Evolutionary conservation across 2,113 vertebrate species (phyloP).

Genomic region (Mustela lutreola): DNA sequence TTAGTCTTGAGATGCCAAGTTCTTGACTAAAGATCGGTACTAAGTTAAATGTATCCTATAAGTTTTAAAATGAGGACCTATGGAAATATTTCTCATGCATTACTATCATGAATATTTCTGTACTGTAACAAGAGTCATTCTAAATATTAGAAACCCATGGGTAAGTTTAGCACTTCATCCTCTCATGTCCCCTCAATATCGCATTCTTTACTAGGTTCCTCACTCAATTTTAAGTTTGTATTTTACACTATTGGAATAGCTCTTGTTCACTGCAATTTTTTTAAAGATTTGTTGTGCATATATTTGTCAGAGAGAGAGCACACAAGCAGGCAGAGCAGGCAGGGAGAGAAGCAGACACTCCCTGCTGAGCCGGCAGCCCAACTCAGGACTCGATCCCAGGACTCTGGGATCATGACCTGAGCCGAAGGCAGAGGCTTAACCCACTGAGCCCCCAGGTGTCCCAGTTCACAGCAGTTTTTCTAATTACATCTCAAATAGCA

Average conservation of each 20-base stretch:
- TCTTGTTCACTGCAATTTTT: neutral
- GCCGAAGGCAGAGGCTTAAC: too few species aligned
- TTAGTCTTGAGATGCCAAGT: neutral
- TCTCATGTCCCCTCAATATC: neutral
- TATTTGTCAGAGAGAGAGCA: neutral
- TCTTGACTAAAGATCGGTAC: neutral
- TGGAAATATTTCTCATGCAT: neutral
- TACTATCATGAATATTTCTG: neutral
- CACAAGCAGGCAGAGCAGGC: neutral
- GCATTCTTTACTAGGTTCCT: neutral
- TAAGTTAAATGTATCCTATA: neutral
- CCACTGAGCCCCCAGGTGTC: too few species aligned
- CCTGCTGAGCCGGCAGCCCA: fast-evolving
- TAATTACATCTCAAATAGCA: neutral
- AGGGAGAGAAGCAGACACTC: neutral
- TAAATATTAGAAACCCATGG: neutral
- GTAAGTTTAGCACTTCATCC: neutral
- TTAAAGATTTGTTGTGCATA: neutral
- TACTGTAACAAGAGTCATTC: neutral
- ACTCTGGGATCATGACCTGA: too few species aligned
- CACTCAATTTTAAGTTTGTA: neutral
- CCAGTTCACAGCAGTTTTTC: neutral
- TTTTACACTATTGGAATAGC: neutral
- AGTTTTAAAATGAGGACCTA: neutral
- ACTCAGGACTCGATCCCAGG: too few species aligned